A percentile compares a stretch with the other conserved stretches of the same genome.
Evolutionary conservation across 2,888 invertebrate species (phyloP).

Genomic region (Blastobasis adustella): DNA sequence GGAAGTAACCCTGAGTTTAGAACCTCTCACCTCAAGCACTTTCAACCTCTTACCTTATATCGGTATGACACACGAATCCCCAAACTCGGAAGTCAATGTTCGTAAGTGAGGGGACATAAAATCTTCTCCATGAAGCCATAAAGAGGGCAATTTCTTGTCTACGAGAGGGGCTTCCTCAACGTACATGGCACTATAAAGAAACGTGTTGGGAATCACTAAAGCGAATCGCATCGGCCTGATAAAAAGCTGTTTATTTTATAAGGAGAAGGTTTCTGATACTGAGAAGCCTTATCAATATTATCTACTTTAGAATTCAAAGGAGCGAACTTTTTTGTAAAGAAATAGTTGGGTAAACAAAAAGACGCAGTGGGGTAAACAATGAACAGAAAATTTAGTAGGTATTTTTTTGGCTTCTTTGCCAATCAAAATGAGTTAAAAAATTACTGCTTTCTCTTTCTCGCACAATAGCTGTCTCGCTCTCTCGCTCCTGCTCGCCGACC

Average conservation of each 20-base stretch:
- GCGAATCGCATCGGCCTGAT: constrained; percentile 9
- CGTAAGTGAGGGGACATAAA: constrained; percentile 57
- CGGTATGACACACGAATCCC: constrained; percentile 30
- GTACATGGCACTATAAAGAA: constrained; percentile 38
- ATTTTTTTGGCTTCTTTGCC: too few species aligned
- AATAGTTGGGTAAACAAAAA: too few species aligned
- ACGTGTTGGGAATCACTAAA: constrained; percentile 42
- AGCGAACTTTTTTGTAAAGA: too few species aligned
- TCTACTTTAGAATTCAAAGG: too few species aligned
- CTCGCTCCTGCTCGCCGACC: too few species aligned
- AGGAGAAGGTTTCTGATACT: constrained; percentile 6
- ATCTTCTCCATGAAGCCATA: constrained; percentile 53
- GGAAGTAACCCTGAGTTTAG: too few species aligned
- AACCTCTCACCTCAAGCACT: background rate
- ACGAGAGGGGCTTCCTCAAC: constrained; percentile 39
- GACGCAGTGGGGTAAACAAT: too few species aligned
- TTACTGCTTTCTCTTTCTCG: too few species aligned
- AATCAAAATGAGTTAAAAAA: too few species aligned
- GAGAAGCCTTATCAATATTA: too few species aligned
- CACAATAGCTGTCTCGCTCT: too few species aligned
- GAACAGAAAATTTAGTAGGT: too few species aligned
- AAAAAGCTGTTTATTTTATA: constrained; percentile 10
- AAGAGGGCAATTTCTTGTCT: constrained; percentile 61
- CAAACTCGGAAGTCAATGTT: constrained; percentile 53
- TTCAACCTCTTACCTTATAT: constrained; percentile 2